phyloP scores from a whole-genome alignment of 2,113 vertebrate species.

The Varanus komodoensis region DNA sequence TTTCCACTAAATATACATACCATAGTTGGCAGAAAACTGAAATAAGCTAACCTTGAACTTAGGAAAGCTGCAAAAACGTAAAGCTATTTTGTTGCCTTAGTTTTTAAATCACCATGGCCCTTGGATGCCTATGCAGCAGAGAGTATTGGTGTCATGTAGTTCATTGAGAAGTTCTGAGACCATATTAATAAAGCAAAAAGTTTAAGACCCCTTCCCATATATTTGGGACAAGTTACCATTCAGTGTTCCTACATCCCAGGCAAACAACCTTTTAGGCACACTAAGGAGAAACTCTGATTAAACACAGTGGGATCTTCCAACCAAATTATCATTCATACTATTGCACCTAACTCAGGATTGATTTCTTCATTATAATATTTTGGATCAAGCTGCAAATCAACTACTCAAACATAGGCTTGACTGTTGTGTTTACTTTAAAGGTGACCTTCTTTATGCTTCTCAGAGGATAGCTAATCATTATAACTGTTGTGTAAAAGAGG shows the following conservation, averaged over 20 bases:
- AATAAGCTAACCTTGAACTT: not conserved
- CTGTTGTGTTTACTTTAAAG: slow-evolving; percentile 25
- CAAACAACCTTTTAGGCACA: not conserved
- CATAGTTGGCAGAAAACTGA: not conserved
- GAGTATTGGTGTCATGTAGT: too few species aligned
- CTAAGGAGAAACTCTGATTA: not conserved
- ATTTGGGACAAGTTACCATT: not conserved
- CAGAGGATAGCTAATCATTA: not conserved
- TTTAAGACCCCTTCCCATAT: not conserved
- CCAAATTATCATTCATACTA: not conserved
- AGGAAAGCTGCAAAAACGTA: not conserved
- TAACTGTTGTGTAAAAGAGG: not conserved
- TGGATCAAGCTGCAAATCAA: not conserved
- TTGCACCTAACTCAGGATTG: not conserved
- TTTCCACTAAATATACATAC: not conserved
- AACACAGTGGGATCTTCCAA: not conserved
- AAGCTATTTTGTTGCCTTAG: not conserved
- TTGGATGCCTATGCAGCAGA: not conserved
- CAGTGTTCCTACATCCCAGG: not conserved
- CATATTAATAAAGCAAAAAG: too few species aligned
- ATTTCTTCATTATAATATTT: not conserved
- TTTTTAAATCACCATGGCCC: not conserved
- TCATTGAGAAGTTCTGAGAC: not conserved
- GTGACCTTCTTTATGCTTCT: not conserved
- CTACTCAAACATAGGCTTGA: not conserved